phyloP scores from a whole-genome alignment of 92 coral and sea anemone species.

The Porites evermanni region DNA sequence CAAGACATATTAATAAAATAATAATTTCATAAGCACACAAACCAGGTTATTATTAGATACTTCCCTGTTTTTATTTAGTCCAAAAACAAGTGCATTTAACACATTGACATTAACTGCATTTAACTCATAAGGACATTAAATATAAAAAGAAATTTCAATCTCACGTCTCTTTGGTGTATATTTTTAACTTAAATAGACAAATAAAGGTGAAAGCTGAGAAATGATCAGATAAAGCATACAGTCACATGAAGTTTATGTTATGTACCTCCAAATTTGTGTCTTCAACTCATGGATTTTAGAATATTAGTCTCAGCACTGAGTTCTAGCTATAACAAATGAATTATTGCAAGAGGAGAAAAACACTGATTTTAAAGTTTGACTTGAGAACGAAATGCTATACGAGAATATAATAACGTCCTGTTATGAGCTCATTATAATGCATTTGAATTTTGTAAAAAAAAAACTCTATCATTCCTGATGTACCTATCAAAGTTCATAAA shows the following conservation, averaged over 20 bases:
- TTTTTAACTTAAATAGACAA: not conserved
- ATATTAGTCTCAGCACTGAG: too few relatives aligned
- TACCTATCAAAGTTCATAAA: too few relatives aligned
- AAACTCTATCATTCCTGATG: too few relatives aligned
- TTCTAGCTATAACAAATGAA: too few relatives aligned
- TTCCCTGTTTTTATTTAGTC: not conserved
- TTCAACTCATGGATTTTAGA: too few relatives aligned
- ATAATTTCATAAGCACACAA: not conserved
- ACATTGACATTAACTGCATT: not conserved
- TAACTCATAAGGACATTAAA: not conserved
- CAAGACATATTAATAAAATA: not conserved
- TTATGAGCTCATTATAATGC: too few relatives aligned
- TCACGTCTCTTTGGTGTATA: not conserved
- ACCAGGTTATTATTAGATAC: not conserved
- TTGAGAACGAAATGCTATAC: too few relatives aligned
- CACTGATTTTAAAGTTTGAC: too few relatives aligned
- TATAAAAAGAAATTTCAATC: conserved; percentile 6
- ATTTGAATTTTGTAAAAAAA: too few relatives aligned
- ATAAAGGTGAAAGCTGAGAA: not conserved
- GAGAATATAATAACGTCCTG: too few relatives aligned
- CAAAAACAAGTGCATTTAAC: not conserved
- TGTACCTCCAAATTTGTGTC: too few relatives aligned
- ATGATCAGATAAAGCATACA: not conserved
- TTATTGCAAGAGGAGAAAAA: too few relatives aligned
- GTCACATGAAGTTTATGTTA: not conserved